These are phyloP conservation scores for Mesoligia furuncula DNA, from an alignment of 2,888 invertebrate genomes.

Conservation along the genomic window DNA sequence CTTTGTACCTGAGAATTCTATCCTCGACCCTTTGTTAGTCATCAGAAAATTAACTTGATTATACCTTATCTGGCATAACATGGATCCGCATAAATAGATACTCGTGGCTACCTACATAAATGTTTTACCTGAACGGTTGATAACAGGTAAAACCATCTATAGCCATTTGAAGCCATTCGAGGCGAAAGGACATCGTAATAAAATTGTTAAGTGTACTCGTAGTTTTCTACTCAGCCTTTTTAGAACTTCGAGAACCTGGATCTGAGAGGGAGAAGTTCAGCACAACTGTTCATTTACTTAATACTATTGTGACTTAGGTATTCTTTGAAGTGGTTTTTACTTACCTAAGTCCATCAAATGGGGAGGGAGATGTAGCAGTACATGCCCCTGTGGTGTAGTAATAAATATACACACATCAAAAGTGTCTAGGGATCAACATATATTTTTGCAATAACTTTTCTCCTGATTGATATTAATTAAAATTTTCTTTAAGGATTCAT, in stretches of 20 bases:
- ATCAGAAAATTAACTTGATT: neutral
- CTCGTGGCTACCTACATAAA: neutral
- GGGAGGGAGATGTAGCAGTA: neutral
- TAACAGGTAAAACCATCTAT: slow-evolving; percentile 10
- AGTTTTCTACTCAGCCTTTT: slow-evolving; percentile 8
- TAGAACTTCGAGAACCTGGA: neutral
- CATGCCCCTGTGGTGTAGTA: no score
- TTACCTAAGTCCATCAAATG: neutral
- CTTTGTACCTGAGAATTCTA: neutral
- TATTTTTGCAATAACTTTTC: no score
- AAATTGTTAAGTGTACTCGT: slow-evolving; percentile 34
- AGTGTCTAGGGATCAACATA: no score
- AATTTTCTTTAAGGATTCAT: no score
- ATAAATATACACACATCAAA: no score
- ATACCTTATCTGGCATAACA: neutral
- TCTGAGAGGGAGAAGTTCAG: neutral
- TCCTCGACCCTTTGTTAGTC: neutral
- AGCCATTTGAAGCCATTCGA: slow-evolving; percentile 28
- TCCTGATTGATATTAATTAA: no score
- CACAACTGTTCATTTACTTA: neutral
- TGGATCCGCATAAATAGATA: neutral
- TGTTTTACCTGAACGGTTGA: neutral
- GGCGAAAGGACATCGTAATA: slow-evolving; percentile 31
- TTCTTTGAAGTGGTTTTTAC: neutral
- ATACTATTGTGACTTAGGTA: neutral